Conservation (phyloP, 2,113 vertebrate species). For the Sphaerodactylus townsendi region DNA sequence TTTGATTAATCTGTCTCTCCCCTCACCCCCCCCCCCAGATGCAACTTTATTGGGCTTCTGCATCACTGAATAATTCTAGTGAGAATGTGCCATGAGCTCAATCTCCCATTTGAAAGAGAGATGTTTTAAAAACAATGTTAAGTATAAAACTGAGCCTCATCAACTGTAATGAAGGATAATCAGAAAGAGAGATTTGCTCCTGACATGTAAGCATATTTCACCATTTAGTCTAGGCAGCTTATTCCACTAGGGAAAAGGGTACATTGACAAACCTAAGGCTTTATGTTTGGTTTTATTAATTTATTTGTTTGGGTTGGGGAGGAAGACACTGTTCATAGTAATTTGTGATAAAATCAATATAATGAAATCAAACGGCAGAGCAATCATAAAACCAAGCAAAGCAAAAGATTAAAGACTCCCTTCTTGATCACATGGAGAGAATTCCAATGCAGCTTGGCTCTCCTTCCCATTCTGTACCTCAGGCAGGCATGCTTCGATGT, state of each 20-base stretch:
- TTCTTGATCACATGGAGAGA: not conserved
- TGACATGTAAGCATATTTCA: not conserved
- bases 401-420: not conserved
- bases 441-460: not conserved
- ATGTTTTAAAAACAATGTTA: conserved; percentile 10
- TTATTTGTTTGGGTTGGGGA: not conserved
- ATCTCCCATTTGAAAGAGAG: conserved; percentile 28
- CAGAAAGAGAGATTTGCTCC: not conserved
- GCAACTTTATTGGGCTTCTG: conserved; percentile 6
- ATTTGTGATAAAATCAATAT: not conserved
- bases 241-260: not conserved
- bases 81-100: not conserved
- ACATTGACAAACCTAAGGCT: not conserved
- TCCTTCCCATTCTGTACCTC: not conserved
- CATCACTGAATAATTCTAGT: not conserved
- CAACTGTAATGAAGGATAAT: conserved; percentile 11
- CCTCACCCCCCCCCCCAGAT: not conserved
- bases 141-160: conserved; percentile 10
- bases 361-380: not conserved
- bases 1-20: conserved; percentile 15
- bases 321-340: not conserved
- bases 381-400: not conserved
- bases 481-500: not conserved
- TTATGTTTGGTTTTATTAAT: not conserved
- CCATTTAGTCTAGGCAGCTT: not conserved